phyloP scores from a whole-genome alignment of 2,797 vertebrate species.

The Buceros bicornis region DNA sequence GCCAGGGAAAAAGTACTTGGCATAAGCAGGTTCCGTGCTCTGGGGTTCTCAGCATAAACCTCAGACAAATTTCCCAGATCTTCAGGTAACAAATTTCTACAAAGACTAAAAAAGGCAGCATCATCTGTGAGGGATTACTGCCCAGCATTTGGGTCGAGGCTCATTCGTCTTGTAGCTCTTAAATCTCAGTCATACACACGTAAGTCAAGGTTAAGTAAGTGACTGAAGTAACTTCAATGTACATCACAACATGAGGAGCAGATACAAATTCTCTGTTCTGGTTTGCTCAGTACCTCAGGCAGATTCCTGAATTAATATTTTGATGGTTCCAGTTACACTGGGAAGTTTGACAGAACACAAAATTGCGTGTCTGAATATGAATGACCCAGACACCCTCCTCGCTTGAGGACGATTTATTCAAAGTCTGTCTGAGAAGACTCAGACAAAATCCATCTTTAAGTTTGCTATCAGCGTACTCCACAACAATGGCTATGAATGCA shows the following conservation, averaged over 20 bases:
- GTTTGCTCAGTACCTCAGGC: not conserved
- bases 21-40: not conserved
- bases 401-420: not conserved
- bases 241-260: not conserved
- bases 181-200: not conserved
- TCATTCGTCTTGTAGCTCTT: not conserved
- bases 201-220: not conserved
- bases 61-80: not conserved
- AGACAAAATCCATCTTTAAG: not conserved
- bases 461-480: not conserved
- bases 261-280: not conserved
- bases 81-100: not conserved
- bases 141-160: not conserved
- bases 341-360: not conserved
- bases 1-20: not conserved
- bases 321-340: not conserved
- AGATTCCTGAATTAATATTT: not conserved
- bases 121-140: not conserved
- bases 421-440: not conserved
- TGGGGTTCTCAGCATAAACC: not conserved
- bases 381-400: not conserved
- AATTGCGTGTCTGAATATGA: not conserved
- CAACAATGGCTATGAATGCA: not conserved
- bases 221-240: not conserved
- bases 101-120: not conserved